Evolutionary conservation across 2,797 vertebrate species (phyloP), one percentile per base, ranked within the genome.

Genomic region (Margarornis squamiger): DNA sequence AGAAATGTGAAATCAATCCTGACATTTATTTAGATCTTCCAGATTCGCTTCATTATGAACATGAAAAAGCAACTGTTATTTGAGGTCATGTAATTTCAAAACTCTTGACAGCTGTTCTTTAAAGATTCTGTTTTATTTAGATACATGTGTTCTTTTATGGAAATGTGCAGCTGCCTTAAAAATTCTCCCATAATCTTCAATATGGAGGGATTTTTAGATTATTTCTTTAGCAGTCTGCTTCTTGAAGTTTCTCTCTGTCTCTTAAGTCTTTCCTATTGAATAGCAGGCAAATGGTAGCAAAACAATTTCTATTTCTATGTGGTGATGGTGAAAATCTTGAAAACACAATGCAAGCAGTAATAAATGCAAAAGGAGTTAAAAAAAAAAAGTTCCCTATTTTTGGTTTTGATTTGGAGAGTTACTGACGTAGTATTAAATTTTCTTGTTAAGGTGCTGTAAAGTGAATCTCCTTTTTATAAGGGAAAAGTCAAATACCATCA

Each of bases 381-480:
- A 34, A 68, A 21, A 8, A 26, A 32, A 2, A 4, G 9, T 38
- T 3, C 5, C 13, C 19, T 8, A 0, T 21, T 68, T 86, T 63
- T 23, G 30, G 5, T 5, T 51, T 23, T 58, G 8, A 52, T 46
- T 57, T 75, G 6, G 21, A 62, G 43, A 38, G 16, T 79, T 86
- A 55, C 4, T 71, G 27, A 29, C 34, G 48, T 59, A 26, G 8
- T 59, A 29, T 54, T 92, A 51, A 62, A 26, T 52, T 83, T 61
- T 45, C 16, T 30, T 90, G 75, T 77, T n/a, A 24, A 23, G 23
- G 22, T 75, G 16, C 23, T 83, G 20, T 52, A 18, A 67, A 88
- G 43, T 48, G 18, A 34, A 72, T 65, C 24, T 51, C 15, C 46
- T 92, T 92, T 94, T 65, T 76, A 36, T 12, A 41, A 58, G 27